Evolutionary conservation across 2,797 vertebrate species (phyloP), one percentile per base, ranked within the genome.

Genomic region (Neosilurus hyrtlii): DNA sequence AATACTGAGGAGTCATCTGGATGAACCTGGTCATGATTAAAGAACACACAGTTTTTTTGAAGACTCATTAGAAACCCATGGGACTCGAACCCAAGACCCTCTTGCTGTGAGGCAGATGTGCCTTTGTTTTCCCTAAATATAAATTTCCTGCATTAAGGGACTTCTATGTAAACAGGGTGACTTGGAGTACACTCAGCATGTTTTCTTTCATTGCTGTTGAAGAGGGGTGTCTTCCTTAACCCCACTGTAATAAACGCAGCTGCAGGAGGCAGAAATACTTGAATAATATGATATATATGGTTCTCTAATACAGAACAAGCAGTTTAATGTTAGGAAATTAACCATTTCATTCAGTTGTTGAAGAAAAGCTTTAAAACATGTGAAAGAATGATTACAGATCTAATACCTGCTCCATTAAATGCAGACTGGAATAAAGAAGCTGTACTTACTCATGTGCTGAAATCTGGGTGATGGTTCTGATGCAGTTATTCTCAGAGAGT

Each of bases 1-100:
- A 98, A 83, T 97, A 97, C 49, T 96, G 94, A 3, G 96, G 95
- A 0, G 90, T 95, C 91, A 96, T 92, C 89, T 96, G 93, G 89
- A 95, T 85, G 65, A 96, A 96, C 83, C 97, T 98, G 43, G n/a
- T 9, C 30, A 67, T 66, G 20, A 84, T 10, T 82, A 14, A 75
- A 71, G n/a, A 74, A 84, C 12, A 76, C 72, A 85, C 11, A 57
- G n/a, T n/a, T n/a, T n/a, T n/a, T n/a, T n/a, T n/a, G n/a, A n/a
- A n/a, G n/a, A n/a, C n/a, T 9, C 8, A 54, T 5, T 9, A 1
- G 14, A 54, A 54, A 54, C 52, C 9, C 52, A 54, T 35, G 35
- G n/a, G n/a, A n/a, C n/a, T n/a, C n/a, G n/a, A n/a, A n/a, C n/a
- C n/a, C n/a, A n/a, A 22, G 37, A 68, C 37, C 37, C 9, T 22